Conservation (phyloP, 2,797 vertebrate genomes). For the Spinibarbus caldwelli region DNA sequence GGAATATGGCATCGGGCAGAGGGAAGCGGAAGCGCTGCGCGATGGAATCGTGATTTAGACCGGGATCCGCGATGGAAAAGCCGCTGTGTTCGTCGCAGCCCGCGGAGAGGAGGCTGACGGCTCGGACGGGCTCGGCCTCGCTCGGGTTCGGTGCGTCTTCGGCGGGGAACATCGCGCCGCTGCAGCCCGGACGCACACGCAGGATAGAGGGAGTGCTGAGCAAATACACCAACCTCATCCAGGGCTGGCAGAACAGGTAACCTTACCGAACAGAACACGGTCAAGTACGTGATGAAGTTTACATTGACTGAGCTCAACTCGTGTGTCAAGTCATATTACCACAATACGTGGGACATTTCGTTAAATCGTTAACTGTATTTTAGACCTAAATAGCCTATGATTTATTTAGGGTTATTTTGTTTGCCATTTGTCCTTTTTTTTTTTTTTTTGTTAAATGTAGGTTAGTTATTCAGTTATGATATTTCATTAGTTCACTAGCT, state of each 20-base stretch:
- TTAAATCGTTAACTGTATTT: background rate
- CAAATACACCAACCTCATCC: conserved; percentile 98
- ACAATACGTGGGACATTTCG: background rate
- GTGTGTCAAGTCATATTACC: background rate
- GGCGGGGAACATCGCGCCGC: conserved; percentile 69
- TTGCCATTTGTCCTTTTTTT: background rate
- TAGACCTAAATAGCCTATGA: background rate
- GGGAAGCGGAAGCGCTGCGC: conserved; percentile 15
- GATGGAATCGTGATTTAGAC: conserved; percentile 15
- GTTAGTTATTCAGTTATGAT: background rate
- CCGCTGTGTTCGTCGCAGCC: conserved; percentile 72
- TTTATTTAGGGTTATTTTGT: background rate
- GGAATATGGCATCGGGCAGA: conserved; percentile 8
- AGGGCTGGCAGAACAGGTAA: conserved; percentile 98
- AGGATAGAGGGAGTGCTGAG: conserved; percentile 92
- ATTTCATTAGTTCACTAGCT: too few species aligned
- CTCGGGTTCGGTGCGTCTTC: conserved; percentile 66
- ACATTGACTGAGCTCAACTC: background rate
- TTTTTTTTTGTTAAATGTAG: background rate
- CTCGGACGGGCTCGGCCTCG: too few species aligned
- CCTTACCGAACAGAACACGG: background rate
- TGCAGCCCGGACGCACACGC: conserved; percentile 66
- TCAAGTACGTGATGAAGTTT: background rate
- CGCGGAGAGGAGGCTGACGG: too few species aligned
- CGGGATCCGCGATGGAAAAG: conserved; percentile 73